Evolutionary conservation across 2,113 vertebrate species (phyloP), one percentile per base, ranked within the genome.

Genomic region (Atrichornis clamosus): DNA sequence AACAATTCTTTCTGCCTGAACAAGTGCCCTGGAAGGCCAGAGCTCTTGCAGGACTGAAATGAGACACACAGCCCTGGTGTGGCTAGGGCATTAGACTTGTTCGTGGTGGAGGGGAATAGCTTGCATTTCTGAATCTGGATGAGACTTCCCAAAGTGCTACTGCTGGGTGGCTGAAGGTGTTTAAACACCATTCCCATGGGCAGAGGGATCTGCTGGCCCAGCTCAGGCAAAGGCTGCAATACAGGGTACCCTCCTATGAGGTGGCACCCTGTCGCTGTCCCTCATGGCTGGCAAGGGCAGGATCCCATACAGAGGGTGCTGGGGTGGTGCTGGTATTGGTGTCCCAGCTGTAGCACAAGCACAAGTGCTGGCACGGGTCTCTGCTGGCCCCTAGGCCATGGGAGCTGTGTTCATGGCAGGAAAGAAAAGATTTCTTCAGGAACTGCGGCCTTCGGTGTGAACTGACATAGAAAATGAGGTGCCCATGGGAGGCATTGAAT

Each of bases 171-270:
- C n/a, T 65, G 28, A 33, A 84, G 1, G 2, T 49, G 32, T 41
- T 7, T 4, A 44, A 69, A n/a, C 5, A 33, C 17, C 2, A 0
- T 56, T 80, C 19, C 24, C 4, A 2, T 4, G 28, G 58, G 35
- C 23, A 46, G 27, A 72, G 20, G 49, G 47, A n/a, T 72, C 33
- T 83, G 26, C 28, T 92, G 32, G n/a, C 41, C 37, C 33, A 52
- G 24, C 8, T 19, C 2, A 7, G 27, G 19, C 27, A 26, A 78
- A 70, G 32, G 23, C 37, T 47, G 15, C 20, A 52, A 47, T 0
- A 1, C 33, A 77, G 60, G 22, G 32, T 22, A 16, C 21, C 9
- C 15, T 79, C 21, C 42, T 67, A 42, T 22, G 28, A 74, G 60
- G 56, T 56, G 37, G 14, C 30, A 50, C 16, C 0, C 0, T 55